A percentile compares a stretch with the other conserved stretches of the same genome.
Evolutionary conservation across 2,888 invertebrate species (phyloP).

Genomic region (Ischnura elegans): DNA sequence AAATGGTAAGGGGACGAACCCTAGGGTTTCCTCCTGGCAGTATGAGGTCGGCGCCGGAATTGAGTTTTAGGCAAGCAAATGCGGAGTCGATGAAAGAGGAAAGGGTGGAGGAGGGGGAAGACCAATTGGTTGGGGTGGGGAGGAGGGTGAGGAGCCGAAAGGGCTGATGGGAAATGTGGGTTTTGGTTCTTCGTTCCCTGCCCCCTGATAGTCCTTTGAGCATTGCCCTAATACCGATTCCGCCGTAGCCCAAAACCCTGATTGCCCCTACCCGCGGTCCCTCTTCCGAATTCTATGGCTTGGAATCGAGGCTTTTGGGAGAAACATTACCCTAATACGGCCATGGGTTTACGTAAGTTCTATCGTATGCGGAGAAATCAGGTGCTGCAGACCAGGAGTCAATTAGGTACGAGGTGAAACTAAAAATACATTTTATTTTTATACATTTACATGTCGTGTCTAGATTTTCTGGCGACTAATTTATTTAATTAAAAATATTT

Average conservation of each 20-base stretch:
- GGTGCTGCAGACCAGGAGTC: too few relatives aligned
- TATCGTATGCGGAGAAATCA: neutral
- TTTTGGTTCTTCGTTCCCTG: conserved; percentile 2
- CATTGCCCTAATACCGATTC: neutral
- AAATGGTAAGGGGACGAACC: neutral
- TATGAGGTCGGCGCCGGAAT: neutral
- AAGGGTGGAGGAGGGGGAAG: neutral
- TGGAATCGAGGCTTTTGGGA: neutral
- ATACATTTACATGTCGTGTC: too few relatives aligned
- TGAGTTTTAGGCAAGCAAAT: neutral
- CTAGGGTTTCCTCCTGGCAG: neutral
- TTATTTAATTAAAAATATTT: too few relatives aligned
- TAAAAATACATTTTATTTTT: too few relatives aligned
- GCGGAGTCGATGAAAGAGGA: conserved; percentile 16
- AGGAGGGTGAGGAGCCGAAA: neutral
- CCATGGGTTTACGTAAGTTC: neutral
- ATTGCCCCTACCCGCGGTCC: neutral
- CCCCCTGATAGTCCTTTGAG: neutral
- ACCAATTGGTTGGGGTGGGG: neutral
- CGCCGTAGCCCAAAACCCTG: neutral
- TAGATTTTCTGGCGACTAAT: too few relatives aligned
- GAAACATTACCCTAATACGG: neutral
- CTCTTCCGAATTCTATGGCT: neutral
- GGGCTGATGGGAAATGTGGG: conserved; percentile 30
- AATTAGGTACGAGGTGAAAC: too few relatives aligned